Evolutionary conservation across 2,888 invertebrate species (phyloP), one percentile per base, ranked within the genome.

Genomic region (Crioceris asparagi): DNA sequence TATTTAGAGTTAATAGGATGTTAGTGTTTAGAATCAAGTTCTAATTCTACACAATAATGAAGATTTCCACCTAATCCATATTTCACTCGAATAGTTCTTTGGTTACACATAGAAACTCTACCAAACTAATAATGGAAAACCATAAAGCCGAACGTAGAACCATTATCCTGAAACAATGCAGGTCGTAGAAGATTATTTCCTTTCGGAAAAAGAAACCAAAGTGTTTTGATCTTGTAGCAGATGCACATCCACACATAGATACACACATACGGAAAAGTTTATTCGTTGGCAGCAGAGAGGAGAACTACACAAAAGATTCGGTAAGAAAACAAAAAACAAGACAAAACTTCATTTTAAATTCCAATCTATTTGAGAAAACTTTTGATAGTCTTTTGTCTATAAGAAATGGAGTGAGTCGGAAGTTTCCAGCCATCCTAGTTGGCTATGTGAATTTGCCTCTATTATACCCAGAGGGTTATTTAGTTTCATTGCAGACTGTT

Each of bases 261-360:
- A n/a, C 12, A 35, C 35, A 35, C 18, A n/a, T n/a, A n/a, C n/a
- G n/a, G n/a, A n/a, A n/a, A n/a, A n/a, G n/a, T n/a, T n/a, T n/a
- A n/a, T n/a, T n/a, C n/a, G n/a, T n/a, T n/a, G n/a, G n/a, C n/a
- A n/a, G n/a, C n/a, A n/a, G n/a, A n/a, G n/a, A n/a, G n/a, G n/a
- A n/a, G n/a, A n/a, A n/a, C n/a, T n/a, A n/a, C n/a, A n/a, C n/a
- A n/a, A n/a, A 44, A 48, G 46, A 48, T 46, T 49, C 42, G 33
- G 15, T 32, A 40, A 40, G 43, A 44, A 47, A 45, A 45, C 44
- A 45, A 41, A 23, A 33, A 14, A 33, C 12, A 46, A 40, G 47
- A 46, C 48, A 44, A 50, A 53, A 51, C 49, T 53, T 53, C 51
- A 52, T 53, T 53, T 53, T 53, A 53, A 53, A 53, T 52, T 53